These are phyloP conservation scores for Eupelmus urozonus DNA, from an alignment of 2,888 invertebrate genomes.

Conservation along the genomic window DNA sequence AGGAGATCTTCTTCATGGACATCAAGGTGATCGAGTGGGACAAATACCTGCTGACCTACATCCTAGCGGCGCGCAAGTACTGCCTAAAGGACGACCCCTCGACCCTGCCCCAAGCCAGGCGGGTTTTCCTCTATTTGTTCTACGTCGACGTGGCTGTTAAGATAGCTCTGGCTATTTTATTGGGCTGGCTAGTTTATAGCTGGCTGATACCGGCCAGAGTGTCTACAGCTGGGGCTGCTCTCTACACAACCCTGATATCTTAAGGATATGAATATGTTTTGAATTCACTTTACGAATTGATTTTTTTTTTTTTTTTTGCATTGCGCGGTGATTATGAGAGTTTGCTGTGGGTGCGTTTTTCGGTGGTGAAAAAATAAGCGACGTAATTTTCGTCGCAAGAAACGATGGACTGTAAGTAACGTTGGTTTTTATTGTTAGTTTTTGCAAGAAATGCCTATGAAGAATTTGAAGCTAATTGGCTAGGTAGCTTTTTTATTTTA, in stretches of 20 bases:
- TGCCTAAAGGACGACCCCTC: constrained; percentile 90
- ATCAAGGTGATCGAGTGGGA: constrained; percentile 81
- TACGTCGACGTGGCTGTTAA: constrained; percentile 67
- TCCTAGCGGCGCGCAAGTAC: constrained; percentile 90
- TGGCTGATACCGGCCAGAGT: constrained; percentile 61
- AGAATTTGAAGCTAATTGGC: too few species aligned
- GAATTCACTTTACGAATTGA: too few species aligned
- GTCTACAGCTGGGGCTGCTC: constrained; percentile 36
- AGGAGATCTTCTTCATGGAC: constrained; percentile 77
- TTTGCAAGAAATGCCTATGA: too few species aligned
- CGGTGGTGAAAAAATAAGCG: too few species aligned
- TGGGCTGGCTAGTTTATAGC: constrained; percentile 69
- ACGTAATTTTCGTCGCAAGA: too few species aligned
- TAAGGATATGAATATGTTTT: too few species aligned
- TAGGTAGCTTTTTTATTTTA: too few species aligned
- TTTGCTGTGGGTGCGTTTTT: too few species aligned
- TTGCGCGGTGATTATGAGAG: too few species aligned
- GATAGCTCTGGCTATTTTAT: constrained; percentile 61
- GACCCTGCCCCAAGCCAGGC: constrained; percentile 86
- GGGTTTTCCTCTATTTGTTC: constrained; percentile 77
- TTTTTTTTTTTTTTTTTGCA: too few species aligned
- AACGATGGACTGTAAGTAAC: too few species aligned
- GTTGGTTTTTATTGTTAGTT: too few species aligned
- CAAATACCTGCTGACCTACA: constrained; percentile 83
- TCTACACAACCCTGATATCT: constrained; percentile 18